phyloP scores from a whole-genome alignment of 2,888 invertebrate genomes.

The Atethmia centrago region DNA sequence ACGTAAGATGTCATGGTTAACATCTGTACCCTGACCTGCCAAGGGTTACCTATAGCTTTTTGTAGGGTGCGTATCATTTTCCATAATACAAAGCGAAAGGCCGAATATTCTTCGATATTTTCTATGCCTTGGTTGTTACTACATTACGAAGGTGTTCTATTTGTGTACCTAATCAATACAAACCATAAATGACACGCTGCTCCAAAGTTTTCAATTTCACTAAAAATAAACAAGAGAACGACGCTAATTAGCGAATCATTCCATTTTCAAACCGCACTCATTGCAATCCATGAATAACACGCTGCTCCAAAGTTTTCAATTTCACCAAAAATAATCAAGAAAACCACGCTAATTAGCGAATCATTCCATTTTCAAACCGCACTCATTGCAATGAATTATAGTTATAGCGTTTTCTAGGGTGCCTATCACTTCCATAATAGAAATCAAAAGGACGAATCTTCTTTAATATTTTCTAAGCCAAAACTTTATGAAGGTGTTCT shows the following conservation, averaged over 20 bases:
- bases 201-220: conserved; percentile 6
- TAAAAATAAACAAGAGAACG: conserved; percentile 25
- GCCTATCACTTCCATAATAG: not conserved
- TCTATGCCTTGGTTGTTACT: not conserved
- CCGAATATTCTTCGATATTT: not conserved
- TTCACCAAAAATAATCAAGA: conserved; percentile 26
- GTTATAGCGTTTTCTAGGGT: not conserved
- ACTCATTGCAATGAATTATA: no score
- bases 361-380: no score
- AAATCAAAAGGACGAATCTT: not conserved
- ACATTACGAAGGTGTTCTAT: not conserved
- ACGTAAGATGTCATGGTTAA: no score
- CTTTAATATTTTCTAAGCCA: not conserved
- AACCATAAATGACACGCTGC: not conserved
- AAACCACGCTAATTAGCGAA: conserved; percentile 1
- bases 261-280: no score
- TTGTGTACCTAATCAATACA: not conserved
- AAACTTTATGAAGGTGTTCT: not conserved
- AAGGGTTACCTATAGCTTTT: not conserved
- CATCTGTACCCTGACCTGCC: not conserved
- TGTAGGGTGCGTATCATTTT: not conserved
- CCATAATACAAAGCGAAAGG: not conserved
- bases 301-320: not conserved
- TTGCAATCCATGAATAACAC: not conserved
- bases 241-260: no score